phyloP scores from a whole-genome alignment of 2,797 vertebrate species.

The Pangasius mekongensis region DNA sequence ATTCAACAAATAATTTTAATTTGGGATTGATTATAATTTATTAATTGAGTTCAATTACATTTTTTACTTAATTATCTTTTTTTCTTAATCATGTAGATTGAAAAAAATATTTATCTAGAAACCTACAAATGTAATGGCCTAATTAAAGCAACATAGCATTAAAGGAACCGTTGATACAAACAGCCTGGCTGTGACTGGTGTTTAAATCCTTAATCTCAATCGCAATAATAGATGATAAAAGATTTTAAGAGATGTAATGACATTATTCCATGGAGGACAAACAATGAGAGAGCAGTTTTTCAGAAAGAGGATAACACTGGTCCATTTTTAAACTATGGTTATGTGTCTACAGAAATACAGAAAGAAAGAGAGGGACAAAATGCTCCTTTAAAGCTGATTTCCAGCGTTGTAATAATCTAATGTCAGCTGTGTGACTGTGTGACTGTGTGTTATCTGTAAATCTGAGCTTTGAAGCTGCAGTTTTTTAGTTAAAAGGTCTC shows the following conservation, averaged over 20 bases:
- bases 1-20: neutral
- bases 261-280: neutral
- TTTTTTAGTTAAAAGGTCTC: neutral
- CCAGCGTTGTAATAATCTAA: neutral
- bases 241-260: too few species aligned
- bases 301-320: neutral
- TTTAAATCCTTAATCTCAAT: neutral
- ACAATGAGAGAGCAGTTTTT: neutral
- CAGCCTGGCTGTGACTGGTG: neutral
- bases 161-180: neutral
- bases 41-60: neutral
- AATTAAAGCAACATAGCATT: neutral
- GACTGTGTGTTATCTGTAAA: constrained; percentile 7
- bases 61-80: neutral
- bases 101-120: neutral
- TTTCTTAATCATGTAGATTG: neutral
- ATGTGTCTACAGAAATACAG: neutral
- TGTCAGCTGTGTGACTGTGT: constrained; percentile 1
- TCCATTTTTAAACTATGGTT: neutral
- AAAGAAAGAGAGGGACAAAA: neutral
- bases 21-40: neutral
- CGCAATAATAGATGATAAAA: neutral
- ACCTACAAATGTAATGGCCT: neutral
- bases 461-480: neutral
- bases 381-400: neutral